These are phyloP conservation scores for Sinonovacula constricta DNA, from an alignment of 1,140 invertebrate genomes.

Conservation along the genomic window DNA sequence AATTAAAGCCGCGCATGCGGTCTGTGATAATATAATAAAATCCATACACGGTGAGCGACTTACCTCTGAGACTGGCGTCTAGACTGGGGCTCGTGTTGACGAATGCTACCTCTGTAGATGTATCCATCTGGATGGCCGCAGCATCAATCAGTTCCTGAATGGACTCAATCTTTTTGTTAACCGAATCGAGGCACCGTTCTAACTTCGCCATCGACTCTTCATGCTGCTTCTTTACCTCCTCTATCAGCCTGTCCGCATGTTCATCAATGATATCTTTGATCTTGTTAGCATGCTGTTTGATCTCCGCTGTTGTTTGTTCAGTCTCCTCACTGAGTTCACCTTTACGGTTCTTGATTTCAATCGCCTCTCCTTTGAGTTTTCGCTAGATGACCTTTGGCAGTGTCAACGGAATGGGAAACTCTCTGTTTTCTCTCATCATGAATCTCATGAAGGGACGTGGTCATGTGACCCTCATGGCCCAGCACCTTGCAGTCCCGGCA, in stretches of 20 bases:
- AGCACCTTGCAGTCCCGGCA: slow-evolving; percentile 47
- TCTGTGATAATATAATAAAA: no score
- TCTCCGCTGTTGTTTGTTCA: slow-evolving; percentile 25
- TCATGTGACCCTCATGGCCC: slow-evolving; percentile 34
- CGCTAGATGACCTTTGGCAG: slow-evolving; percentile 39
- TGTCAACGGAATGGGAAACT: slow-evolving; percentile 19
- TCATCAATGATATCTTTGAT: slow-evolving; percentile 47
- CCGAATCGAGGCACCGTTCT: slow-evolving; percentile 31
- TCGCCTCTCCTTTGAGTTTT: slow-evolving; percentile 39
- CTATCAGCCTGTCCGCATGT: slow-evolving; percentile 22
- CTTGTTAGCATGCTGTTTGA: slow-evolving; percentile 21
- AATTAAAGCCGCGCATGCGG: no score
- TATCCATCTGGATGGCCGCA: slow-evolving; percentile 34
- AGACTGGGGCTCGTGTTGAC: slow-evolving; percentile 9
- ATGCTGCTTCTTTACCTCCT: slow-evolving; percentile 32
- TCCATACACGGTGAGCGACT: no score
- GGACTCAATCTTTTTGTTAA: slow-evolving; percentile 31
- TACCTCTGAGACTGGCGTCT: slow-evolving; percentile 34
- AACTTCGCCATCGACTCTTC: slow-evolving; percentile 40
- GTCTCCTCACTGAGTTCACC: slow-evolving; percentile 27
- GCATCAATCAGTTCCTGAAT: slow-evolving; percentile 18
- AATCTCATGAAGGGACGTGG: slow-evolving; percentile 27
- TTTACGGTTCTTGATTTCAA: slow-evolving; percentile 38
- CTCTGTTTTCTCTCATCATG: slow-evolving; percentile 29
- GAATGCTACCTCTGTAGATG: slow-evolving; percentile 32